These are phyloP conservation scores for Bos indicus DNA, from an alignment of 2,113 vertebrate genomes.

Conservation along the genomic window DNA sequence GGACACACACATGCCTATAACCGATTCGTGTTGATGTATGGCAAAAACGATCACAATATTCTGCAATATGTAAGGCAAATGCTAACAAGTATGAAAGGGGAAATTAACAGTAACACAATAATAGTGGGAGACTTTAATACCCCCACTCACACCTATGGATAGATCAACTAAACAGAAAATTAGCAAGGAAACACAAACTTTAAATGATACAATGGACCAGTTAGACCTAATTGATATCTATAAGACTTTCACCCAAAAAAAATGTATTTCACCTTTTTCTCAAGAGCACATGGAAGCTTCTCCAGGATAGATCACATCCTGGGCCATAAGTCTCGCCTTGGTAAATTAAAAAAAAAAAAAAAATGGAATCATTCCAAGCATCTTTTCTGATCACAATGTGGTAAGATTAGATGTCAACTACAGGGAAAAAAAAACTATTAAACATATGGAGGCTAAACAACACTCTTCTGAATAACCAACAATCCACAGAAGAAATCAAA, in stretches of 20 bases:
- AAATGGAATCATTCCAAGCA: background rate
- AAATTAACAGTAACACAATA: background rate
- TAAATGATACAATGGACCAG: background rate
- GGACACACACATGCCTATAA: background rate
- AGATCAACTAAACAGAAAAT: background rate
- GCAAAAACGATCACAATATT: background rate
- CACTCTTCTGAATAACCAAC: background rate
- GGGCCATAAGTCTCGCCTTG: accelerated
- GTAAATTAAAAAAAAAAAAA: background rate
- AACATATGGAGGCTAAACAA: background rate
- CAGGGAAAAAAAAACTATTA: background rate
- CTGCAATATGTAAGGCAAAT: background rate
- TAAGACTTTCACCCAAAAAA: background rate
- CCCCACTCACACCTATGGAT: background rate
- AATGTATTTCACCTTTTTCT: background rate
- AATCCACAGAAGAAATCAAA: background rate
- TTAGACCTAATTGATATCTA: background rate
- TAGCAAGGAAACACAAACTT: background rate
- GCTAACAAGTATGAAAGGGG: background rate
- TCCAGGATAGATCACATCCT: background rate
- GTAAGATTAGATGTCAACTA: background rate
- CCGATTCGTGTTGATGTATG: background rate
- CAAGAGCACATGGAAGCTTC: background rate
- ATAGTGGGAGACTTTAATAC: background rate
- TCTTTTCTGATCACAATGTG: background rate